Evolutionary conservation across 2,113 vertebrate species (phyloP).

Genomic region (Aegithalos caudatus): DNA sequence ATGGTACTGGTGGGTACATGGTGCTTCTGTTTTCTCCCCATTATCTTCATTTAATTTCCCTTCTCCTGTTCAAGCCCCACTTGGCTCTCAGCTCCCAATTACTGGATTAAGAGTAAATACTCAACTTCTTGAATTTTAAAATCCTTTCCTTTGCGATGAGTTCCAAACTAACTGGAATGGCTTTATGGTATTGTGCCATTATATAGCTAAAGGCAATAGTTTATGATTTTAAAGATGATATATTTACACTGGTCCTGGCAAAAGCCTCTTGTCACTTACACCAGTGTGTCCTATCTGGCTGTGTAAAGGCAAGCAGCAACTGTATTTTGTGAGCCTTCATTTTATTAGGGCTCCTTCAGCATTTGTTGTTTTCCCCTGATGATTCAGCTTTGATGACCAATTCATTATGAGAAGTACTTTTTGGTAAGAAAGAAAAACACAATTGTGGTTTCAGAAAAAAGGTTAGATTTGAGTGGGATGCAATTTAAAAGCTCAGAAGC

Average conservation of each 20-base stretch:
- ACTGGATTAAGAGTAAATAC: not conserved
- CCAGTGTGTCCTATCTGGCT: not conserved
- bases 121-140: constrained; percentile 2
- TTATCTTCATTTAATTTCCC: not conserved
- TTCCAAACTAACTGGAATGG: not conserved
- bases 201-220: not conserved
- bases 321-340: not conserved
- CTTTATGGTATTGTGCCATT: not conserved
- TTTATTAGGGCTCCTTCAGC: not conserved
- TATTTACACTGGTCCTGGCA: not conserved
- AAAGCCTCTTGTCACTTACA: not conserved
- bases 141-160: not conserved
- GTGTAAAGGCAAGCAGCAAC: not conserved
- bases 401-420: not conserved
- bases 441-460: not conserved
- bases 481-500: not conserved
- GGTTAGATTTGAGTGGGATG: not conserved
- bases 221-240: not conserved
- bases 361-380: not conserved
- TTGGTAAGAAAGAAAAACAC: not conserved
- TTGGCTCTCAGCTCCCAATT: not conserved
- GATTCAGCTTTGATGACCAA: not conserved
- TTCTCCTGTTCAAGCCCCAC: not conserved
- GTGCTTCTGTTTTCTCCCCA: not conserved
- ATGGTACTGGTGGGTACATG: not conserved